Conservation (phyloP, 1,140 invertebrate genomes). For the Pectinophora gossypiella region DNA sequence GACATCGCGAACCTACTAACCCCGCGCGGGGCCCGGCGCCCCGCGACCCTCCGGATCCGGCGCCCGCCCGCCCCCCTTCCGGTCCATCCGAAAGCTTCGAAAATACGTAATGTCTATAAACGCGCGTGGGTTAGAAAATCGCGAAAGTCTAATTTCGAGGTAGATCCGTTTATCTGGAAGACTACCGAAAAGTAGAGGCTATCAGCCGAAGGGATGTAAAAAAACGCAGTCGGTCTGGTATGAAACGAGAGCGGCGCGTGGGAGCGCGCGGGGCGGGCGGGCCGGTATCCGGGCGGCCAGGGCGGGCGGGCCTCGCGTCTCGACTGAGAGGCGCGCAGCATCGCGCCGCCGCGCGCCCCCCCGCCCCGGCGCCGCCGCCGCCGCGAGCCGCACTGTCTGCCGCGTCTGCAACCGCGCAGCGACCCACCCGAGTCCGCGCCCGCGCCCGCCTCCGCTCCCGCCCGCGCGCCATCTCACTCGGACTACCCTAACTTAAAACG, state of each 20-base stretch:
- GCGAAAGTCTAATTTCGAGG: not conserved
- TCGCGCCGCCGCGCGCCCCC: constrained; percentile 52
- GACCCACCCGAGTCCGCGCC: too few species aligned
- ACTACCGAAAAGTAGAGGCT: not conserved
- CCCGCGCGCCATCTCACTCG: not conserved
- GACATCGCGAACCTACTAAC: constrained; percentile 72
- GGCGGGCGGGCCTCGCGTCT: constrained; percentile 69
- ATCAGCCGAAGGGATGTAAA: constrained; percentile 23
- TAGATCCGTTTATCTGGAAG: not conserved
- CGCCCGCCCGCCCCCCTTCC: constrained; percentile 58
- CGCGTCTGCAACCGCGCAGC: constrained; percentile 47
- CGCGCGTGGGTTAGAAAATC: constrained; percentile 32
- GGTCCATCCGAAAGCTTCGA: constrained; percentile 69
- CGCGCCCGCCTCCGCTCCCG: constrained; percentile 17
- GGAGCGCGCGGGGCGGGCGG: constrained; percentile 56
- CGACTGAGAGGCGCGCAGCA: constrained; percentile 74
- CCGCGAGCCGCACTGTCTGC: constrained; percentile 59
- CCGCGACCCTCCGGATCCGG: constrained; percentile 65
- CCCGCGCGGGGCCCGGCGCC: constrained; percentile 66
- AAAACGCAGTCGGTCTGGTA: constrained; percentile 13
- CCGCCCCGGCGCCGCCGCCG: constrained; percentile 26
- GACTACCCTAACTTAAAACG: too few species aligned
- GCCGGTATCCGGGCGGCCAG: constrained; percentile 53
- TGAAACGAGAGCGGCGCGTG: constrained; percentile 29
- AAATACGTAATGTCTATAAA: constrained; percentile 63